A percentile compares a stretch with the other conserved stretches of the same genome.
These are phyloP conservation scores for Heloderma charlesbogerti DNA, from an alignment of 2,113 vertebrate genomes.

Conservation along the genomic window DNA sequence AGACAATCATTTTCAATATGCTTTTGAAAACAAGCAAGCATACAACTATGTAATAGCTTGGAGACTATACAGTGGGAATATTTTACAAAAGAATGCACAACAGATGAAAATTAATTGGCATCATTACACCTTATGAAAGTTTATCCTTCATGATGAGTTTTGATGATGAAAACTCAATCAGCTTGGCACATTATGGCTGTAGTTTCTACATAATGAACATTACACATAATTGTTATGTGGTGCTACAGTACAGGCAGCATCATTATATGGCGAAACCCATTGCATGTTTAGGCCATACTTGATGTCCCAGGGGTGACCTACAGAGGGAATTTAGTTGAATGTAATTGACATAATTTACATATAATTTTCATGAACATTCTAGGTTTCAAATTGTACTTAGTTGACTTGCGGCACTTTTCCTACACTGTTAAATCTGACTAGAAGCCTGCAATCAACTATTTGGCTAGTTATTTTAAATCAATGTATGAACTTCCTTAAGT, in stretches of 20 bases:
- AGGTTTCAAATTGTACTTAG: neutral
- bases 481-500: neutral
- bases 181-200: constrained; percentile 7
- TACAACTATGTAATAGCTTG: neutral
- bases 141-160: constrained; percentile 23
- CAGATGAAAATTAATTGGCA: constrained; percentile 11
- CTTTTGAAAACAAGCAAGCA: neutral
- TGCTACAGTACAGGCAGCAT: constrained; percentile 11
- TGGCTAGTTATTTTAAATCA: neutral
- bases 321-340: constrained; percentile 5
- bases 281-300: constrained; percentile 2
- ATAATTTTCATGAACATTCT: neutral
- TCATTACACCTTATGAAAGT: constrained; percentile 28
- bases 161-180: constrained; percentile 38
- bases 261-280: constrained; percentile 29
- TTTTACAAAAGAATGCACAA: neutral
- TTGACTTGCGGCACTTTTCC: neutral
- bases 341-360: constrained; percentile 38
- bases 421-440: neutral
- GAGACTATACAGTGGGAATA: neutral
- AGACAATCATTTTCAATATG: neutral
- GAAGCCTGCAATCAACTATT: neutral
- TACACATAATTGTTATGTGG: constrained; percentile 24
- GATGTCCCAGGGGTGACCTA: constrained; percentile 17
- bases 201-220: constrained; percentile 33